These are phyloP conservation scores for Apoda limacodes DNA, from an alignment of 2,888 invertebrate species.

Conservation along the genomic window DNA sequence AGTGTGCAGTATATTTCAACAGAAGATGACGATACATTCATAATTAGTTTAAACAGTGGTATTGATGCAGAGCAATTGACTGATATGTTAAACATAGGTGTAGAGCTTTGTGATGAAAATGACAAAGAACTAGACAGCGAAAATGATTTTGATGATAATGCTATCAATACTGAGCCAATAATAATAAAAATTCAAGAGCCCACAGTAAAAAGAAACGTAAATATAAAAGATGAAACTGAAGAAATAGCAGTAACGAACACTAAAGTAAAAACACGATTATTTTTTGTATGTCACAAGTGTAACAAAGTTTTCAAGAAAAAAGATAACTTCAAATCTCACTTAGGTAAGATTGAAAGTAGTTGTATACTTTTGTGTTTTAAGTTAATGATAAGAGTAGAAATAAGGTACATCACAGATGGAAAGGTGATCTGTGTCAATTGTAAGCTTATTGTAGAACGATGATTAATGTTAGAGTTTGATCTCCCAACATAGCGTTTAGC, in stretches of 20 bases:
- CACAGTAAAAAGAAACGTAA: too few species aligned
- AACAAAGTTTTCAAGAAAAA: constrained; percentile 50
- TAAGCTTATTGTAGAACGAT: too few species aligned
- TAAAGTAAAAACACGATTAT: constrained; percentile 29
- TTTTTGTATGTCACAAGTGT: constrained; percentile 44
- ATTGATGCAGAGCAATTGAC: constrained; percentile 56
- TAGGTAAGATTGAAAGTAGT: too few species aligned
- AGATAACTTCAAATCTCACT: constrained; percentile 51
- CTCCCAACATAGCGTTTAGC: too few species aligned
- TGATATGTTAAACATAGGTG: constrained; percentile 56
- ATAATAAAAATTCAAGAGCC: constrained; percentile 24
- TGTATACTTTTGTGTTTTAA: too few species aligned
- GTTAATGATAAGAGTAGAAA: too few species aligned
- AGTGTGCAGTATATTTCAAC: constrained; percentile 59
- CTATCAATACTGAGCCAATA: constrained; percentile 23
- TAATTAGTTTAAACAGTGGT: constrained; percentile 56
- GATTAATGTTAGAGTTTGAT: too few species aligned
- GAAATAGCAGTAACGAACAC: constrained; percentile 17
- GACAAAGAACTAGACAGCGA: constrained; percentile 6
- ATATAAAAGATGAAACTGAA: constrained; percentile 12
- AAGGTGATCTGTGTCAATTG: too few species aligned
- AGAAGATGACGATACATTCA: constrained; percentile 60
- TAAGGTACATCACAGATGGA: too few species aligned
- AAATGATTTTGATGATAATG: constrained; percentile 10
- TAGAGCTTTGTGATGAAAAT: neutral